phyloP scores from a whole-genome alignment of 2,888 invertebrate genomes.

The Dione vanillae region DNA sequence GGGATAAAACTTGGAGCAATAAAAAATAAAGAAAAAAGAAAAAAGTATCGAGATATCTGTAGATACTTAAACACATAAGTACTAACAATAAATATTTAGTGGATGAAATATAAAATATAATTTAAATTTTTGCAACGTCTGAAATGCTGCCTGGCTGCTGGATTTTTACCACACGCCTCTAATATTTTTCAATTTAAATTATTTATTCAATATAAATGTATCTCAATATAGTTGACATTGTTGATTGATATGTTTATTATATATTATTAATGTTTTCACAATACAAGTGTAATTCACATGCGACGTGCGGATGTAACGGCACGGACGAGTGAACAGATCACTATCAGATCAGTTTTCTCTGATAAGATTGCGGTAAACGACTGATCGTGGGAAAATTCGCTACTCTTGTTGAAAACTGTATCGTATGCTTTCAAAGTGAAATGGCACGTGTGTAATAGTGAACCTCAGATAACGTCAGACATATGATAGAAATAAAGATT shows the following conservation, averaged over 20 bases:
- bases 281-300: constrained; percentile 44
- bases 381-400: constrained; percentile 56
- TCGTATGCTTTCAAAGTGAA: constrained; percentile 30
- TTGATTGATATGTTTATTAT: constrained; percentile 17
- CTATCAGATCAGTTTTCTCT: constrained; percentile 57
- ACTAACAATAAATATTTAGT: too few species aligned
- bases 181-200: too few species aligned
- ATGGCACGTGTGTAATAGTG: constrained; percentile 30
- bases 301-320: constrained; percentile 61
- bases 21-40: too few species aligned
- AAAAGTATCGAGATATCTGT: too few species aligned
- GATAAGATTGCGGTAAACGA: constrained; percentile 62
- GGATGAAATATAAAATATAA: too few species aligned
- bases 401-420: constrained; percentile 46
- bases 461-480: neutral
- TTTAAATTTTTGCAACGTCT: too few species aligned
- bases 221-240: neutral
- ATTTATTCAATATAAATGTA: neutral
- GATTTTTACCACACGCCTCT: neutral
- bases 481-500: neutral
- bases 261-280: constrained; percentile 40
- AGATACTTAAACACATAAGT: too few species aligned
- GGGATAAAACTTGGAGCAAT: too few species aligned
- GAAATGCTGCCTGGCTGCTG: too few species aligned
- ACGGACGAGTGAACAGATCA: constrained; percentile 62